Evolutionary conservation across 2,888 invertebrate genomes (phyloP), one percentile per base, ranked within the genome.

Genomic region (Leptinotarsa juncta): DNA sequence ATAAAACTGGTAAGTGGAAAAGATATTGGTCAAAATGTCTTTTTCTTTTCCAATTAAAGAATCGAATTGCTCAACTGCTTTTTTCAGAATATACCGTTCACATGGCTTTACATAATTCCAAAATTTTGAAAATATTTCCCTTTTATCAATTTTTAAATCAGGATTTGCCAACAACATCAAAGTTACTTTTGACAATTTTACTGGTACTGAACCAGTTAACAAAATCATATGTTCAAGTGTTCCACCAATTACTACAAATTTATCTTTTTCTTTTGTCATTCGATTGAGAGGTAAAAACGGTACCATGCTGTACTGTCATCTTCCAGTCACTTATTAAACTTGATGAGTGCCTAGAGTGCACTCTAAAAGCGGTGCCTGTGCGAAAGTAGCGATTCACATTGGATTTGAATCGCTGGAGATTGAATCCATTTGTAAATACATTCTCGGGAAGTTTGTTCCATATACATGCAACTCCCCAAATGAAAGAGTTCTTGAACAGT

Each of bases 241-340:
- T 71, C 71, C 65, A 12, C 71, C 71, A 26, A 71, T 71, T 12
- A 65, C 14, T 50, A 60, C 62, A 26, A 15, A 23, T 60, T 26
- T 60, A 60, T 60, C 5, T 60, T 26, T 53, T 7, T 55, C 65
- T 53, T 71, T 66, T 51, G 42, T 71, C 18, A 53, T 51, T 51
- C 71, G 23, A 32, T 71, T 65, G 49, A 71, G 55, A 53, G 71
- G 53, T 18, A 71, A 65, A 65, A 71, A 71, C n/a, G 65, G 51
- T n/a, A 71, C 65, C n/a, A 71, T 50, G 23, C 51, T 53, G 26
- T 71, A n/a, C n/a, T n/a, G n/a, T n/a, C n/a, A n/a, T n/a, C n/a
- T n/a, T n/a, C n/a, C n/a, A n/a, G n/a, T n/a, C n/a, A n/a, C n/a
- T n/a, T n/a, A n/a, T n/a, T n/a, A n/a, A n/a, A n/a, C n/a, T n/a